Conservation (phyloP, 2,797 vertebrate genomes). For the Coregonus suidteri region DNA sequence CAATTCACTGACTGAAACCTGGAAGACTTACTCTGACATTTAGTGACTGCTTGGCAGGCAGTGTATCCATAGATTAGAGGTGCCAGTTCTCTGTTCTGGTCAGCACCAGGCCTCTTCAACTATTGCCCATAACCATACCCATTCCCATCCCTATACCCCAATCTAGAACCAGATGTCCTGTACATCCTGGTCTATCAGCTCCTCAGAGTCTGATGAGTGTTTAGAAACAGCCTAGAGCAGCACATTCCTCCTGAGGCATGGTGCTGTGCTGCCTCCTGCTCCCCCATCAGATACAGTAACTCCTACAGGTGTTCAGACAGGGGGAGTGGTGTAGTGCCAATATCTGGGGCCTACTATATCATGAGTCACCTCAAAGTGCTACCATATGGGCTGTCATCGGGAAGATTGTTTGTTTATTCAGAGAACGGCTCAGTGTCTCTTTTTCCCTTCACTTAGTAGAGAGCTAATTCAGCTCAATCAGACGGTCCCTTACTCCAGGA, state of each 20-base stretch:
- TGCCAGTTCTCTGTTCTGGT: background rate
- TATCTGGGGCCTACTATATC: conserved; percentile 9
- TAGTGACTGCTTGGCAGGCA: background rate
- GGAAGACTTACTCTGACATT: background rate
- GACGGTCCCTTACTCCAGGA: background rate
- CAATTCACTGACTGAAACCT: background rate
- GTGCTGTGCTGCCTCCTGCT: conserved; percentile 24
- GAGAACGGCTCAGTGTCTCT: background rate
- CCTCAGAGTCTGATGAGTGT: background rate
- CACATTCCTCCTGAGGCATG: conserved; percentile 41
- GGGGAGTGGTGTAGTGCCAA: conserved; percentile 28
- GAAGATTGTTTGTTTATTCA: conserved; percentile 8
- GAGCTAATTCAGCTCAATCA: conserved; percentile 7
- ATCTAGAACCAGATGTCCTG: background rate
- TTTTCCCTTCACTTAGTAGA: background rate
- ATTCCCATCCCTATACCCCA: background rate
- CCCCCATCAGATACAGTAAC: conserved; percentile 33
- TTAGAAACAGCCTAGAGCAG: conserved; percentile 5
- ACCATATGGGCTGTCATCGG: conserved; percentile 40
- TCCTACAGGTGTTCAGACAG: conserved; percentile 48
- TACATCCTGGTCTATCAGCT: background rate
- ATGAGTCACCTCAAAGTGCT: conserved; percentile 43
- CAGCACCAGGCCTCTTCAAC: background rate
- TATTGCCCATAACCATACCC: background rate
- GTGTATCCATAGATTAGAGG: background rate